Percentiles rank a stretch among this genome's conserved stretches.
These are phyloP conservation scores for Drosophila insularis DNA, from an alignment of 1,140 invertebrate species.

Conservation along the genomic window DNA sequence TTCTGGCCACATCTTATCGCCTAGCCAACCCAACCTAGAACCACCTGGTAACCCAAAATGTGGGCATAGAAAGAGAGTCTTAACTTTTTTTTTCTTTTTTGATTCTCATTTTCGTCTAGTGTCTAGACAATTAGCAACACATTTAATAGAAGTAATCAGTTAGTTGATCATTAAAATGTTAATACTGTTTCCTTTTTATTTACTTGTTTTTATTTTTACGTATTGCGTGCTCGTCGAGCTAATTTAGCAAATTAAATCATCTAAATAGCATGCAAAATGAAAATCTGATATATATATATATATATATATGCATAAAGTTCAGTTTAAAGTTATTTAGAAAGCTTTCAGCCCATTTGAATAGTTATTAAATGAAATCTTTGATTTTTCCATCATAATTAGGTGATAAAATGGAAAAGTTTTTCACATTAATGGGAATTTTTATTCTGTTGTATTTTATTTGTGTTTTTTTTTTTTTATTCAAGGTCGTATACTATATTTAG, in stretches of 20 bases:
- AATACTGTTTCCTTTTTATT: too few species aligned
- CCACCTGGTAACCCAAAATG: slow-evolving; percentile 48
- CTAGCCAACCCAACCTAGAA: too few species aligned
- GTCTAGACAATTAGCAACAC: slow-evolving; percentile 17
- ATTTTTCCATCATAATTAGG: too few species aligned
- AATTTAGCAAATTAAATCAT: slow-evolving; percentile 32
- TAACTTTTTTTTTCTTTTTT: neutral
- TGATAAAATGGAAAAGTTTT: neutral
- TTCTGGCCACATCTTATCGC: slow-evolving; percentile 51
- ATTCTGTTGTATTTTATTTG: neutral
- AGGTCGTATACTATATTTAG: neutral
- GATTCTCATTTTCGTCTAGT: neutral
- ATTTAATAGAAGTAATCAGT: neutral
- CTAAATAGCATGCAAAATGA: neutral
- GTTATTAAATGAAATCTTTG: too few species aligned
- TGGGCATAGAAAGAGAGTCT: neutral
- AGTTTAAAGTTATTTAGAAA: neutral
- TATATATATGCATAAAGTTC: neutral
- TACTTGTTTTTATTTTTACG: too few species aligned
- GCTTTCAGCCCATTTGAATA: neutral
- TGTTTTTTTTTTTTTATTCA: neutral
- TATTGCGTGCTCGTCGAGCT: neutral
- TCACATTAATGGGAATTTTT: too few species aligned
- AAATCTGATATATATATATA: neutral
- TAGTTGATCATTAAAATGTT: neutral